Base-by-base conservation (phyloP, 2,888 invertebrate species). In the Drosophila birchii region DNA sequence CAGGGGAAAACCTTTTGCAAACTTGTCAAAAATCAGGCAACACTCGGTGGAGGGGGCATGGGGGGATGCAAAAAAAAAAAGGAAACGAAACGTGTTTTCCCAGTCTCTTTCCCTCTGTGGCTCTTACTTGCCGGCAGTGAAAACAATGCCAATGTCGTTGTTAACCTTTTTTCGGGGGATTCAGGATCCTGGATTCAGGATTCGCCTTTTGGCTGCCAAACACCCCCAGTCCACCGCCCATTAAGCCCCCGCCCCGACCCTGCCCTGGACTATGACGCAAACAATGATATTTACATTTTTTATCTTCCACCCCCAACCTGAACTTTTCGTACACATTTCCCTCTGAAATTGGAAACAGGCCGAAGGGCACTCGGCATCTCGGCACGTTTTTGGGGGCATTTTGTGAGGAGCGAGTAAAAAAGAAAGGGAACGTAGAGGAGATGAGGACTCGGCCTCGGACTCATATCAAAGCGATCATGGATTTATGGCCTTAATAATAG, bases 401-500 rank as follows among this genome's bases (percentile, higher is more conserved):
- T 81, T 75, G 76, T 78, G 79, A 81, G 76, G 75, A 75, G 39
- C 34, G 73, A 78, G 16, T 23, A 44, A 44, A 79, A 82, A 79
- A 86, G 77, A 29, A 29, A 26, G 26, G 29, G 76, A 55, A 59
- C 11, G 23, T 26, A 49, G 68, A 29, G 26, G 26, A 26, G 26
- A 26, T 26, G 26, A 56, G 45, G 16, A 2, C 29, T 83, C 86
- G 47, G n/a, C 47, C 47, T 86, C 86, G 47, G n/a, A 29, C 47
- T 86, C 88, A 88, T 86, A 85, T 86, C 86, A 86, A 86, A 82
- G 80, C 86, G 86, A 88, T 86, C 88, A 88, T 88, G 80, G 86
- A 86, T 86, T 86, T 86, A 88, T 86, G 82, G 84, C 88, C 86
- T 88, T 88, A 88, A 84, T 84, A 86, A 88, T 86, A 82, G 84